Evolutionary conservation across 2,113 vertebrate species (phyloP), one percentile per base, ranked within the genome.

Genomic region (Gymnogyps californianus): DNA sequence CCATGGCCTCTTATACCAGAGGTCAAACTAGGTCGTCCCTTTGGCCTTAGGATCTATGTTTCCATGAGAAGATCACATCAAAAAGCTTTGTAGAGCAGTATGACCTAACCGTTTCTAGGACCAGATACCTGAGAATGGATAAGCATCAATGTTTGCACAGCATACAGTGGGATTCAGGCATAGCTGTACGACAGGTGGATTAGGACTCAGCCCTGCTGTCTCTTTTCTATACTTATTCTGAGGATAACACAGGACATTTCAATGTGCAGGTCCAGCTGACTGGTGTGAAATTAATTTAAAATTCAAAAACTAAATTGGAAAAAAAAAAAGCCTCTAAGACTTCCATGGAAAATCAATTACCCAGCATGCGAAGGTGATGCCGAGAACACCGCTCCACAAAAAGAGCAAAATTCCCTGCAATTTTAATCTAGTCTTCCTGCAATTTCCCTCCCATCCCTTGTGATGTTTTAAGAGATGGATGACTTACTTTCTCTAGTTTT

Each of bases 331-430:
- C 26, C 34, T 83, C 28, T 36, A 89, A 81, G 51, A 90, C 55
- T 93, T 93, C 71, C 81, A 70, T 25, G 84, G 78, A 91, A 96
- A 96, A 96, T 94, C 91, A 93, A 90, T 97, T 95, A 96, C 76
- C 28, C 42, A 67, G 80, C 76, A 64, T 49, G 76, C 6, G 7
- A 87, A 87, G 91, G 89, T 94, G 91, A 90, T 7, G 76, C 61
- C 0, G 31, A 95, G 91, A 95, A 92, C 40, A 46, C 83, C 19
- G 55, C 42, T 89, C 55, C 44, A 65, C 57, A 67, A 69, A 94
- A 94, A 87, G 31, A 81, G 92, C 34, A 89, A 95, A 93, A 92
- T 84, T 96, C 93, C 83, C 44, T 76, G 65, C 90, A 96, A 92
- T 94, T 93, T 89, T 89, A 75, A 87, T 95, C 40, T 93, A 49